Evolutionary conservation across 2,888 invertebrate species (phyloP).

Genomic region (Aporophyla nigra): DNA sequence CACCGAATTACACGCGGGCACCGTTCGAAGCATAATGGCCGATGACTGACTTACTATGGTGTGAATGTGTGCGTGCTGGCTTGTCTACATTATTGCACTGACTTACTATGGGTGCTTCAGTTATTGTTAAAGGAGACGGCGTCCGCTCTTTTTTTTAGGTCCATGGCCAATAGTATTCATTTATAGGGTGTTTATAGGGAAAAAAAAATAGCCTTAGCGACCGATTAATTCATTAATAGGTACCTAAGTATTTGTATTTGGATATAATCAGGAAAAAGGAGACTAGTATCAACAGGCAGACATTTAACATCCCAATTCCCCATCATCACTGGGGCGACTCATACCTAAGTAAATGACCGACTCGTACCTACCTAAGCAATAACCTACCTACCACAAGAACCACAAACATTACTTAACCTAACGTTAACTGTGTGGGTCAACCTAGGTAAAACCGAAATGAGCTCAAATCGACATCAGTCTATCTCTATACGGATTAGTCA

Average conservation of each 20-base stretch:
- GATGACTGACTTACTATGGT: too few relatives aligned
- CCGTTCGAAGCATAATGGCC: too few relatives aligned
- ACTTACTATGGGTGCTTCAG: too few relatives aligned
- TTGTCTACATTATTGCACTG: too few relatives aligned
- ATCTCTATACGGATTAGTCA: background rate
- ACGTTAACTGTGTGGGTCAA: conserved; percentile 2
- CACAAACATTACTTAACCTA: conserved; percentile 15
- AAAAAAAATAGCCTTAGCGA: background rate
- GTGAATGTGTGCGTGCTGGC: too few relatives aligned
- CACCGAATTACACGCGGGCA: too few relatives aligned
- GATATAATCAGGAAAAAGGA: background rate
- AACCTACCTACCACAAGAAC: background rate
- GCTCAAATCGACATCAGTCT: conserved; percentile 11
- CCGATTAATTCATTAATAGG: background rate
- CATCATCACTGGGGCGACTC: background rate
- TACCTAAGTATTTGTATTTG: conserved; percentile 1
- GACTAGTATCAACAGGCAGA: background rate
- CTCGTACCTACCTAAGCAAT: conserved; percentile 6
- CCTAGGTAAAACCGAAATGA: conserved; percentile 15
- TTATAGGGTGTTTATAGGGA: background rate
- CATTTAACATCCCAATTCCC: background rate
- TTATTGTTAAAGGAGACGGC: too few relatives aligned
- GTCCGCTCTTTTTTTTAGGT: too few relatives aligned
- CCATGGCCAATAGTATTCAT: background rate
- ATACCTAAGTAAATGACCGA: background rate